Percentiles rank a stretch among this genome's conserved stretches.
Evolutionary conservation across 2,888 invertebrate species (phyloP).

Genomic region (Lepidochitona cinerea): DNA sequence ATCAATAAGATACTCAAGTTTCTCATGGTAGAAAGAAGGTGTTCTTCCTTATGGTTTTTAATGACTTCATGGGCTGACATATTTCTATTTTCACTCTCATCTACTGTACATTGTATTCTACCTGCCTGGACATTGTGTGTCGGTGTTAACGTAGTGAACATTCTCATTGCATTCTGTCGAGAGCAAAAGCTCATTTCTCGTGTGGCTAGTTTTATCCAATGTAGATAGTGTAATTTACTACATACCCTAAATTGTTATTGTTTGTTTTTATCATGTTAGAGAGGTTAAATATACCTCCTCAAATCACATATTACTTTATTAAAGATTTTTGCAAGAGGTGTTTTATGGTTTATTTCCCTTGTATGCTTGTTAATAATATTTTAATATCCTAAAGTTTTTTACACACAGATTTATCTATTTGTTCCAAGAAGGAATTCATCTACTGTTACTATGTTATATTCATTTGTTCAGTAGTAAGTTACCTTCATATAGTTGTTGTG

Average conservation of each 20-base stretch:
- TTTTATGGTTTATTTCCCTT: slow-evolving; percentile 1
- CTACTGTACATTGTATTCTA: no score
- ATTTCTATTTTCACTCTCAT: no score
- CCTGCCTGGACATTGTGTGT: neutral
- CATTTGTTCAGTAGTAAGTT: no score
- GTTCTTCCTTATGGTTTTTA: no score
- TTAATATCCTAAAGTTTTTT: neutral
- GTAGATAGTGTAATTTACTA: slow-evolving; percentile 26
- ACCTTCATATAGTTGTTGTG: no score
- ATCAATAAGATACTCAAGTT: no score
- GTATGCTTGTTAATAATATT: neutral
- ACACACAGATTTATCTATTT: no score
- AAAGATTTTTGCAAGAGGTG: neutral
- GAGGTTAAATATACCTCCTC: neutral
- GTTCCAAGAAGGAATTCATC: no score
- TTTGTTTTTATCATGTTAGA: neutral
- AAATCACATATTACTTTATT: neutral
- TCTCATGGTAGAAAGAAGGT: no score
- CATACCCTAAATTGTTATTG: neutral
- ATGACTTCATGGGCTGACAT: no score
- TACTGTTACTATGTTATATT: no score
- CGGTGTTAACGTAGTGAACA: neutral
- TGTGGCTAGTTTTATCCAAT: neutral
- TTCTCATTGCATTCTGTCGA: neutral
- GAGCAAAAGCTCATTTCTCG: neutral